Base-by-base conservation (phyloP, 2,888 invertebrate species). In the Steinernema hermaphroditum region DNA sequence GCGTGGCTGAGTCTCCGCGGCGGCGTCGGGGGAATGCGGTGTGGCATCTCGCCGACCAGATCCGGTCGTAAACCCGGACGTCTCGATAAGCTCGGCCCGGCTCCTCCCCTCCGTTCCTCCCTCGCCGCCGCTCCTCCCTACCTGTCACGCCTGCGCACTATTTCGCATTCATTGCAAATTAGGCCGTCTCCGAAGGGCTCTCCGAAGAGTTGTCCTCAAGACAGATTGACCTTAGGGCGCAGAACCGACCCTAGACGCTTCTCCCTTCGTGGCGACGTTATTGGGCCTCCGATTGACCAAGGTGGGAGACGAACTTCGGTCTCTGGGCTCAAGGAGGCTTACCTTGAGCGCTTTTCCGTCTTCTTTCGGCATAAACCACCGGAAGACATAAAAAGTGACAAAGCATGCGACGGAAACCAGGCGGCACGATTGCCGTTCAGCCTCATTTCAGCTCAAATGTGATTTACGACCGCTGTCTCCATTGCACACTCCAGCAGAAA, bases 131-230 rank as follows among this genome's bases (percentile, higher is more conserved):
- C 62, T 32, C 62, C 62, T 62, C 54, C 22, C 32, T 34, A 62
- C 62, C 62, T 62, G 62, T 62, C 62, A 62, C 62, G 62, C 62
- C 32, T 32, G 50, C 24, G 50, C 22, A 62, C 32, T 62, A 62
- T 62, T 32, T 62, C 32, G 62, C 62, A 62, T 62, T 62, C 62
- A 62, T 62, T 62, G 62, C 62, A 62, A 62, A 62, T 32, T 16
- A 62, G 32, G 62, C 22, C 62, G 62, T 27, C 62, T 54, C 14
- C 54, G 54, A 24, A 27, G 2, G 54, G 24, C 24, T 49, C 19
- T 14, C 14, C 41, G 14, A 46, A 46, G 46, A 46, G 46, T 19
- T n/a, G 19, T 46, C 46, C 46, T 46, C 16, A 46, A 16, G 46
- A 46, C n/a, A n/a, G n/a, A n/a, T n/a, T n/a, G n/a, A n/a, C n/a